Conservation (phyloP, 1,140 invertebrate genomes). For the Daktulosphaira vitifoliae region DNA sequence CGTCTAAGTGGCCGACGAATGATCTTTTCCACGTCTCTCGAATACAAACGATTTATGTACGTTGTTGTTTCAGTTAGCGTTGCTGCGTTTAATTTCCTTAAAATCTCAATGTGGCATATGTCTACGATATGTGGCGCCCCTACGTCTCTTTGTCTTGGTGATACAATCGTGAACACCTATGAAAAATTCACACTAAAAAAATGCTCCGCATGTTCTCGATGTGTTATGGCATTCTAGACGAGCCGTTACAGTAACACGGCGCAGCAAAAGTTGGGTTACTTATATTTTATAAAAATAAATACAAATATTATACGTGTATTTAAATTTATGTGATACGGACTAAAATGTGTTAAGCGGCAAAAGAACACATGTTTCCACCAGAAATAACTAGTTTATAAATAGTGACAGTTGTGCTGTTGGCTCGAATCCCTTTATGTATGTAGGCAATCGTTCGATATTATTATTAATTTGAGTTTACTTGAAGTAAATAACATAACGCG, state of each 20-base stretch:
- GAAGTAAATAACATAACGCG: conserved; percentile 10
- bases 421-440: conserved; percentile 22
- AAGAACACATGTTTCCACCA: conserved; percentile 30
- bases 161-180: too few species aligned
- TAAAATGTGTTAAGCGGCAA: conserved; percentile 20
- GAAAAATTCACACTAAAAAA: too few species aligned
- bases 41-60: background rate
- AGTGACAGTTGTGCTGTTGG: conserved; percentile 32
- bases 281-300: background rate
- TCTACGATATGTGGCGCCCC: too few species aligned
- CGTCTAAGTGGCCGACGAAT: conserved; percentile 13
- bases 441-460: background rate
- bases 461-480: too few species aligned
- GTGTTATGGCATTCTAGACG: background rate
- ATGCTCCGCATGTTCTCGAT: background rate
- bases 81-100: too few species aligned
- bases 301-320: conserved; percentile 4
- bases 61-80: conserved; percentile 5
- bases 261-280: too few species aligned
- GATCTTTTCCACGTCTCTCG: conserved; percentile 1
- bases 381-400: conserved; percentile 34
- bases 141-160: too few species aligned
- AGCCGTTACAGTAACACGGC: background rate
- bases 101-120: too few species aligned
- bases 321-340: conserved; percentile 30